Evolutionary conservation across 2,888 invertebrate genomes (phyloP), one percentile per base, ranked within the genome.

Genomic region (Stenoptilia bipunctidactyla): DNA sequence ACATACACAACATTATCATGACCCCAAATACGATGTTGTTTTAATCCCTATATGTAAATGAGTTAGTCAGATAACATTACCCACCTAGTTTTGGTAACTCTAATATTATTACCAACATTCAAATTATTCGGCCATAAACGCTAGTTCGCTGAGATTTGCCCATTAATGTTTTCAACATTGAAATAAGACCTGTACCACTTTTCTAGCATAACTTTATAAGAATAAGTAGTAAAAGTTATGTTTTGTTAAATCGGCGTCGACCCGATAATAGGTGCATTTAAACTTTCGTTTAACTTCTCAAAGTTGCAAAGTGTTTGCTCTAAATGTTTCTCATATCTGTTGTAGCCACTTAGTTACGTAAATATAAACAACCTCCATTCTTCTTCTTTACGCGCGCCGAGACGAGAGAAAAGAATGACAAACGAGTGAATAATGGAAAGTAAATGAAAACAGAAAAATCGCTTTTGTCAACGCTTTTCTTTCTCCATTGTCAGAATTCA

Each of bases 381-480:
- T 66, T 73, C 72, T 72, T 72, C 71, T 70, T 69, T 67, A 64
- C 66, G 66, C 67, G 64, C 65, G 61, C 56, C 66, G 60, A 49
- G 52, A 60, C 61, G 61, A 64, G 67, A 68, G 67, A 73, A 74
- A 73, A 72, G 74, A 76, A 75, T 76, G 75, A 76, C 74, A 75
- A 77, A 76, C 70, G 75, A 74, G 75, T 71, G 73, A 76, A 74
- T 75, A 77, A 76, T 77, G 72, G 73, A 73, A 74, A 75, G 76
- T 76, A 76, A 76, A 77, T 76, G 74, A 77, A 75, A 73, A 76
- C 73, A 69, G 72, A 61, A 67, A 73, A 76, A 74, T 76, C 73
- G 66, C 71, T 69, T 76, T 76, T 74, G 71, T 73, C 70, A 69
- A 67, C 66, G 66, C 71, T 59, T 70, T 66, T 63, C 61, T 66